Evolutionary conservation across 1,140 invertebrate genomes (phyloP).

Genomic region (Geopemphigus sp.): DNA sequence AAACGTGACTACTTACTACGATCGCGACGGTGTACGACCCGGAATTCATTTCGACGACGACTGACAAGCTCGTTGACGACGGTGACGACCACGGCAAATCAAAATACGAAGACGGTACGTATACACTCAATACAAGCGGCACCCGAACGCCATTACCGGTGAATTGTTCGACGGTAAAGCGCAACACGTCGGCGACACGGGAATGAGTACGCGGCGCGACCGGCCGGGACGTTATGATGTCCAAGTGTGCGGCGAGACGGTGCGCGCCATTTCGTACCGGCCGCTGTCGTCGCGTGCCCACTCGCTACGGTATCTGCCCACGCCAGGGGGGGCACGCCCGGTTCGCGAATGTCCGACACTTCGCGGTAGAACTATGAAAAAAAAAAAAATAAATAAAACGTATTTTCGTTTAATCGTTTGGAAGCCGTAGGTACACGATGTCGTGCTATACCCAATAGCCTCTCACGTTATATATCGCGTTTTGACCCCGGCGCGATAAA

Average conservation of each 20-base stretch:
- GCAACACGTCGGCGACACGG: neutral
- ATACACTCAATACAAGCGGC: too few relatives aligned
- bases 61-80: too few relatives aligned
- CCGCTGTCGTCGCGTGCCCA: conserved; percentile 37
- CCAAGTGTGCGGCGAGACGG: conserved; percentile 10
- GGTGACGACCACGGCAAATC: too few relatives aligned
- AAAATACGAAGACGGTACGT: too few relatives aligned
- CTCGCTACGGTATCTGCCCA: conserved; percentile 20
- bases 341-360: conserved; percentile 33
- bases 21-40: neutral
- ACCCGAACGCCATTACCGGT: too few relatives aligned
- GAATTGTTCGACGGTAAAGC: too few relatives aligned
- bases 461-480: conserved; percentile 1
- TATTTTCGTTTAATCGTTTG: conserved; percentile 17
- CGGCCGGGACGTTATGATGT: conserved; percentile 13
- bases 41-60: neutral
- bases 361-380: too few relatives aligned
- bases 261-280: conserved; percentile 21
- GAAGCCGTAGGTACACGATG: neutral
- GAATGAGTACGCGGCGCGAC: conserved; percentile 6
- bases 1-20: neutral
- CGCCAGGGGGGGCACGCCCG: conserved; percentile 28
- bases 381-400: neutral
- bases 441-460: conserved; percentile 10
- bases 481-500: neutral